Conservation (phyloP, 1,140 invertebrate genomes). For the Rhynchophorus ferrugineus region DNA sequence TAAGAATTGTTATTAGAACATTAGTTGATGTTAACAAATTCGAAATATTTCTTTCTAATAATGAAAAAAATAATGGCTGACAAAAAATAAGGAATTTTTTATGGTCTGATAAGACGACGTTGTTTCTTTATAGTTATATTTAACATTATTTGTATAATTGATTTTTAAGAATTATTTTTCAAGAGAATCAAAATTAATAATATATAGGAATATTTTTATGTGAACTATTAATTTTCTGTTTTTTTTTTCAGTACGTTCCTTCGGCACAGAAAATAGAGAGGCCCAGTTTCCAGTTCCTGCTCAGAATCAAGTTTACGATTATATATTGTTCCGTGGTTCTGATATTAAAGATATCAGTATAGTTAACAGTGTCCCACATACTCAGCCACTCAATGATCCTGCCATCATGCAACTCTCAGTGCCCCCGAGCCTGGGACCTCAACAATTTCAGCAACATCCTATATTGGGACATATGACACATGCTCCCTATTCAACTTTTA, state of each 20-base stretch:
- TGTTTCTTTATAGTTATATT: too few relatives aligned
- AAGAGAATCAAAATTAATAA: too few relatives aligned
- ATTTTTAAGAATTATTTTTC: too few relatives aligned
- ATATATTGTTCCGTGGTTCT: constrained; percentile 94
- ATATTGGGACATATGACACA: constrained; percentile 48
- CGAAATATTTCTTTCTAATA: too few relatives aligned
- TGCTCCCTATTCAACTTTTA: constrained; percentile 43
- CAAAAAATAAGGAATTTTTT: too few relatives aligned
- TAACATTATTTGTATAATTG: too few relatives aligned
- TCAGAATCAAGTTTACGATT: constrained; percentile 96
- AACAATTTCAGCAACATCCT: constrained; percentile 47
- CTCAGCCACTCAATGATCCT: constrained; percentile 78
- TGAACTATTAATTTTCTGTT: neutral
- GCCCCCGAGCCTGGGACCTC: constrained; percentile 52
- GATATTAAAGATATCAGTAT: constrained; percentile 99
- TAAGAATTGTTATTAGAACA: too few relatives aligned
- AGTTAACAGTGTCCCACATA: constrained; percentile 69
- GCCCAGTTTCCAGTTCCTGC: constrained; percentile 89
- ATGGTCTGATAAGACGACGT: too few relatives aligned
- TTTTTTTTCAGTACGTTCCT: constrained; percentile 81
- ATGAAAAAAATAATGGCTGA: too few relatives aligned
- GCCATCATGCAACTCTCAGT: constrained; percentile 88
- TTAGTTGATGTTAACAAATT: too few relatives aligned
- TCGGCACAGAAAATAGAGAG: constrained; percentile 95
- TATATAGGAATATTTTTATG: too few relatives aligned